These are phyloP conservation scores for Siniperca undulata DNA, from an alignment of 2,797 vertebrate species.

Conservation along the genomic window DNA sequence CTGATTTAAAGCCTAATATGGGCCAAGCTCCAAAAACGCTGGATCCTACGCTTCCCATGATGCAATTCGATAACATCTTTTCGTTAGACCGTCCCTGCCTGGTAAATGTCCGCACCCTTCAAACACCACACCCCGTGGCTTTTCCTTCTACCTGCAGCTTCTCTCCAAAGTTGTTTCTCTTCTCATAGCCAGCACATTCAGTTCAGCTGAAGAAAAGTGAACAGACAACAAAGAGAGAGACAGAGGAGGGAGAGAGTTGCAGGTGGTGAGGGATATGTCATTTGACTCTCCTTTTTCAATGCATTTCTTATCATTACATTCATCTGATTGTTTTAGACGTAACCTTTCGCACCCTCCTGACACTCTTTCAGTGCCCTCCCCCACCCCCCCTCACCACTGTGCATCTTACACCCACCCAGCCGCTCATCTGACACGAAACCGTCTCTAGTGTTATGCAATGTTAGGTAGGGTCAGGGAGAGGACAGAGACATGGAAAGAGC, in stretches of 20 bases:
- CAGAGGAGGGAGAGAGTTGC: not conserved
- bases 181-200: not conserved
- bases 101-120: not conserved
- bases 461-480: conserved; percentile 61
- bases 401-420: conserved; percentile 11
- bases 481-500: conserved; percentile 62
- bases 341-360: not conserved
- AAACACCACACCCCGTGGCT: not conserved
- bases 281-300: conserved; percentile 28
- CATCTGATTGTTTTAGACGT: conserved; percentile 37
- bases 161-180: conserved; percentile 6
- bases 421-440: conserved; percentile 50
- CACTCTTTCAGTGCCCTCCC: not conserved
- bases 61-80: not conserved
- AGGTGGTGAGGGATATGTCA: conserved; percentile 35
- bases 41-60: not conserved
- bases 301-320: conserved; percentile 37
- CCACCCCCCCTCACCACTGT: not conserved
- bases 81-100: not conserved
- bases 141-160: conserved; percentile 8
- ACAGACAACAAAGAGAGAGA: conserved; percentile 4
- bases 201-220: not conserved
- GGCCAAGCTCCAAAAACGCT: not conserved
- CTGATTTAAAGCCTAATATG: not conserved
- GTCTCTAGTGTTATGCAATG: conserved; percentile 56